Conservation (phyloP, 2,113 vertebrate species). For the Alethe castanea region DNA sequence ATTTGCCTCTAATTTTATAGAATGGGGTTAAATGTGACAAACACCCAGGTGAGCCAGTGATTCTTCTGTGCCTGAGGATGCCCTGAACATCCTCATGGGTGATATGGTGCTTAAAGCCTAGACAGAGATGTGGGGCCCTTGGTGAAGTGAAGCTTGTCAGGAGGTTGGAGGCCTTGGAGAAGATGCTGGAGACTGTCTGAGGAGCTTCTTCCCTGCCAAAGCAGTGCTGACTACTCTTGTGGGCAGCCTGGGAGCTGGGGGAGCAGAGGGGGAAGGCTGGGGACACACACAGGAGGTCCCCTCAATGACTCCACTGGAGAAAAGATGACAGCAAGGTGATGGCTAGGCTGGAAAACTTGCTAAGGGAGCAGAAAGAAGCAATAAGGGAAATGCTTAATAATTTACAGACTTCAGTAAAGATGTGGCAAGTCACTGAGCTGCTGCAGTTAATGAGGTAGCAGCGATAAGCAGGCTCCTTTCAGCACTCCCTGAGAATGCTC, state of each 20-base stretch:
- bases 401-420: background rate
- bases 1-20: background rate
- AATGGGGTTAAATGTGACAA: background rate
- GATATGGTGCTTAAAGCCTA: background rate
- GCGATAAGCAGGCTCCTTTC: background rate
- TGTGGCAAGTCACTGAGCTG: background rate
- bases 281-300: background rate
- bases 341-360: background rate
- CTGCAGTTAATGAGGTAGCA: background rate
- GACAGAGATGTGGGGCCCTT: background rate
- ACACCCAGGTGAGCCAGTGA: background rate
- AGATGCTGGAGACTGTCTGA: background rate
- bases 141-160: background rate
- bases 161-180: background rate
- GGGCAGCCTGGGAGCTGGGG: background rate
- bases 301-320: background rate
- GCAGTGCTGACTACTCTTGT: background rate
- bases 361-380: background rate
- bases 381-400: background rate
- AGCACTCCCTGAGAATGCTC: background rate
- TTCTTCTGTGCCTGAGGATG: background rate
- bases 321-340: background rate
- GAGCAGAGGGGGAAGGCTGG: background rate
- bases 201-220: background rate
- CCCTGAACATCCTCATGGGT: accelerated